Base-by-base conservation (phyloP, 1,140 invertebrate species). In the Ridgeia piscesae region DNA sequence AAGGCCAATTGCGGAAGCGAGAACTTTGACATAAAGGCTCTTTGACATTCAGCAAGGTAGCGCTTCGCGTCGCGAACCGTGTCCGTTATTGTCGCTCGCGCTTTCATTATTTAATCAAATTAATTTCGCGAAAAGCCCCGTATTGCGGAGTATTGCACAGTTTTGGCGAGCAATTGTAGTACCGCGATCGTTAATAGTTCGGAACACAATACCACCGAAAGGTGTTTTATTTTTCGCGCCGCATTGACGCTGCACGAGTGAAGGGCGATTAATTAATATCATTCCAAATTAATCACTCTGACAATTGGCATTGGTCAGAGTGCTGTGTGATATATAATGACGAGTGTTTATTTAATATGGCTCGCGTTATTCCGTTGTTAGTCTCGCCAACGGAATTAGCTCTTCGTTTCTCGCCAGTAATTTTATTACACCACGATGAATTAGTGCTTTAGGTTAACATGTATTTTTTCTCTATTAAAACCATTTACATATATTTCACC, bases 41-140 rank as follows among this genome's bases (percentile, higher is more conserved):
- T 31, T 77, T 77, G 58, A 77, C 58, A 77, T 77, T 77, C 58
- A 77, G 58, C 17, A 77, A 21, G 58, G 58, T 21, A 21, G 58
- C 17, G 58, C 17, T 21, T 77, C 58, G 58, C 58, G 27, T 77
- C 27, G 17, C 58, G 8, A 31, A 77, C 58, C 27, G 58, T 31
- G 58, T 77, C 58, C 27, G 27, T n/a, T 77, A 77, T 77, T 77
- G 58, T 77, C 58, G 58, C 11, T 21, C 11, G 14, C 27, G 58
- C 58, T 77, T 77, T 77, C 58, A 77, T 77, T 77, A 77, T 77
- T 77, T 77, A 77, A 77, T 77, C 58, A 77, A 77, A 77, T 77
- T 77, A 77, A 77, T 77, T 77, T 77, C 11, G 27, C 58, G 58
- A 77, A 77, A 77, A 77, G 58, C 58, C 58, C 27, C 6, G 58